Evolutionary conservation across 2,113 vertebrate genomes (phyloP).

Genomic region (Collichthys lucidus): DNA sequence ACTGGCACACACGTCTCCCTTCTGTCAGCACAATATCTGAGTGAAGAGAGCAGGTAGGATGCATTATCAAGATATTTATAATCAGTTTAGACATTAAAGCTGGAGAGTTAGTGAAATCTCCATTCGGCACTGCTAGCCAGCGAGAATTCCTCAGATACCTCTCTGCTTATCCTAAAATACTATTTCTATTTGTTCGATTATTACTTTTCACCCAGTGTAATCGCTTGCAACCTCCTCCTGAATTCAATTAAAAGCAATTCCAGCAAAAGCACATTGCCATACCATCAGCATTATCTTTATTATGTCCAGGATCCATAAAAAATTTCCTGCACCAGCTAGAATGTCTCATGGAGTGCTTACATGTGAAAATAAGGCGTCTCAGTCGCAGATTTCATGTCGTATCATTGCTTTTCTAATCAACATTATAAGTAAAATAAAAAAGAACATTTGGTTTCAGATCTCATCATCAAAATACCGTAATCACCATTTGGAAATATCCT

Average conservation of each 20-base stretch:
- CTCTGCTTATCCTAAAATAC: conserved; percentile 46
- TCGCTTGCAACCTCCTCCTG: conserved; percentile 46
- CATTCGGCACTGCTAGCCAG: conserved; percentile 43
- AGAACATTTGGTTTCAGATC: background rate
- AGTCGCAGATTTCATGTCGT: conserved; percentile 3
- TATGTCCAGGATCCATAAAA: conserved; percentile 45
- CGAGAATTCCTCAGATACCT: conserved; percentile 33
- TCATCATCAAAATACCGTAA: background rate
- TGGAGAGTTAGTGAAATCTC: conserved; percentile 49
- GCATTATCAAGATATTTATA: conserved; percentile 78
- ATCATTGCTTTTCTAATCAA: conserved; percentile 11
- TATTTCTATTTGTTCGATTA: conserved; percentile 60
- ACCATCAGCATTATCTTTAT: conserved; percentile 60
- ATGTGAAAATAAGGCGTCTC: conserved; percentile 19
- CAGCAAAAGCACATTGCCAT: conserved; percentile 51
- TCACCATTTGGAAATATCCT: background rate
- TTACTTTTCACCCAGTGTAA: conserved; percentile 50
- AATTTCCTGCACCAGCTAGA: background rate
- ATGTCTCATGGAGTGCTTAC: conserved; percentile 8
- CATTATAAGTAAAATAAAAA: background rate
- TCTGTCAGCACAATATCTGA: conserved; percentile 72
- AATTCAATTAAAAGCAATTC: conserved; percentile 62
- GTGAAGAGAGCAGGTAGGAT: conserved; percentile 53
- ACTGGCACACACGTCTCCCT: conserved; percentile 69
- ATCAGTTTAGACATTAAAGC: conserved; percentile 66